These are phyloP conservation scores for Drosophila neutralis DNA, from an alignment of 2,888 invertebrate species.

Conservation along the genomic window DNA sequence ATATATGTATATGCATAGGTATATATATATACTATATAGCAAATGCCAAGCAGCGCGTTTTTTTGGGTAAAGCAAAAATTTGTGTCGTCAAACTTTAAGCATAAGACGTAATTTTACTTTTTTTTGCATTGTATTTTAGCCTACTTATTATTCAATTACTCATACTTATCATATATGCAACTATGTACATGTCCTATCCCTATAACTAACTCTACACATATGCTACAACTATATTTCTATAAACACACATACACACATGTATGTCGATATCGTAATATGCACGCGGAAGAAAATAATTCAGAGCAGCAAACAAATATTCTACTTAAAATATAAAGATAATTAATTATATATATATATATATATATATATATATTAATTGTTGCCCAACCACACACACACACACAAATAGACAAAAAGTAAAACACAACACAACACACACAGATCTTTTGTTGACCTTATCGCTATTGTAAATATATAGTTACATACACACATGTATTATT, in stretches of 20 bases:
- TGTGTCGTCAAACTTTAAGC: slow-evolving; percentile 64
- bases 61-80: slow-evolving; percentile 46
- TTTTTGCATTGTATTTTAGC: slow-evolving; percentile 72
- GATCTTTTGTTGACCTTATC: slow-evolving; percentile 67
- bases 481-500: slow-evolving; percentile 42
- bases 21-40: slow-evolving; percentile 23
- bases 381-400: slow-evolving; percentile 45
- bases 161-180: slow-evolving; percentile 47
- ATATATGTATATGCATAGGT: slow-evolving; percentile 26
- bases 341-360: slow-evolving; percentile 27
- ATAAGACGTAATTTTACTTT: slow-evolving; percentile 66
- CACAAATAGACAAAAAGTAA: slow-evolving; percentile 24
- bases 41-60: slow-evolving; percentile 63
- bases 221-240: slow-evolving; percentile 24
- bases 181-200: slow-evolving; percentile 60
- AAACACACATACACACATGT: slow-evolving; percentile 24
- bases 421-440: slow-evolving; percentile 35
- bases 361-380: slow-evolving; percentile 48
- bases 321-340: slow-evolving; percentile 50
- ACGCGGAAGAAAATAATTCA: slow-evolving; percentile 32
- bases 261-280: slow-evolving; percentile 32
- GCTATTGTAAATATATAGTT: slow-evolving; percentile 74
- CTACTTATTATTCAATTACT: slow-evolving; percentile 54
- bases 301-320: slow-evolving; percentile 50
- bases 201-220: slow-evolving; percentile 31